These are phyloP conservation scores for Hedya salicella DNA, from an alignment of 2,888 invertebrate species.

Conservation along the genomic window DNA sequence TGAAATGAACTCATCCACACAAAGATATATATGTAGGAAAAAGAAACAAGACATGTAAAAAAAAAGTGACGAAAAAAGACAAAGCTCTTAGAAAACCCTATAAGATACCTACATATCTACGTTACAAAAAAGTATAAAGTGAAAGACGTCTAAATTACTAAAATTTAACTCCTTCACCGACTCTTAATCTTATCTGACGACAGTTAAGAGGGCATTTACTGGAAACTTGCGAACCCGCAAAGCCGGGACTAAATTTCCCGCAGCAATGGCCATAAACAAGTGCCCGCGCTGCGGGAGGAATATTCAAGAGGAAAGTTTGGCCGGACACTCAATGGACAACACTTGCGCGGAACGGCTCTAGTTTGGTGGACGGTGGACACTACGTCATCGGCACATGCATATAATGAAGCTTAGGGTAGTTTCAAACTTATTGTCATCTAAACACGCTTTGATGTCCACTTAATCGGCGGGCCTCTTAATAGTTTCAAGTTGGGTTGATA, in stretches of 20 bases:
- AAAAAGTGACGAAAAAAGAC: too few relatives aligned
- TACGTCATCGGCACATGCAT: constrained; percentile 75
- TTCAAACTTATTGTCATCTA: constrained; percentile 73
- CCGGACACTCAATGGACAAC: constrained; percentile 69
- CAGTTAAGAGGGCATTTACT: constrained; percentile 69
- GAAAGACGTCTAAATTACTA: constrained; percentile 46
- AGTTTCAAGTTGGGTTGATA: constrained; percentile 67
- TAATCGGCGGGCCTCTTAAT: constrained; percentile 71
- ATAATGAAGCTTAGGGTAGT: constrained; percentile 74
- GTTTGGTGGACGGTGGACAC: constrained; percentile 62
- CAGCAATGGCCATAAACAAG: constrained; percentile 74
- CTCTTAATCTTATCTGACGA: constrained; percentile 71
- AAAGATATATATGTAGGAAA: too few relatives aligned
- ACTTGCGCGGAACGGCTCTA: constrained; percentile 79
- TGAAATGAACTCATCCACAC: too few relatives aligned
- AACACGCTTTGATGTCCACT: constrained; percentile 80
- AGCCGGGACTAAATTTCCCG: constrained; percentile 66
- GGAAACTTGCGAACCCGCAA: constrained; percentile 74
- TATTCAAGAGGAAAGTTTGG: constrained; percentile 82
- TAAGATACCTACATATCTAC: constrained; percentile 1
- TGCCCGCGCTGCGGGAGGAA: constrained; percentile 66
- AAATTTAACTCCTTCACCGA: constrained; percentile 48
- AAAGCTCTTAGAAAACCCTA: too few relatives aligned
- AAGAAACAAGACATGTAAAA: too few relatives aligned
- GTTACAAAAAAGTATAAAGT: constrained; percentile 8